These are phyloP conservation scores for Seladonia tumulorum DNA, from an alignment of 2,888 invertebrate species.

Conservation along the genomic window DNA sequence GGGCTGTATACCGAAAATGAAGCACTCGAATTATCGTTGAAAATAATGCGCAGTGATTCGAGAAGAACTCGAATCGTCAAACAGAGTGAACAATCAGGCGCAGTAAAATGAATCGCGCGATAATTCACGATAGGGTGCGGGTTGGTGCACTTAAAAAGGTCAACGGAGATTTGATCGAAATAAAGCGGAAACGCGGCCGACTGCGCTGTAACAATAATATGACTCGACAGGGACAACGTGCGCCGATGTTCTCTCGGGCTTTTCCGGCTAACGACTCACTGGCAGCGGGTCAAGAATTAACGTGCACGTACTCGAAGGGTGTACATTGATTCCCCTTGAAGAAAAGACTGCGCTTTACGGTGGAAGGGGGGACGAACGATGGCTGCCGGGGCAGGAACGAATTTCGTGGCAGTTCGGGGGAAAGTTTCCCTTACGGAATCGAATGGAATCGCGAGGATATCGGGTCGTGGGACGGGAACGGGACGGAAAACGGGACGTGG, in stretches of 20 bases:
- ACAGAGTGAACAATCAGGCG: not conserved
- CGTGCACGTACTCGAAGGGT: not conserved
- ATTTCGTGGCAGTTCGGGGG: not conserved
- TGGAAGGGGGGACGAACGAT: not conserved
- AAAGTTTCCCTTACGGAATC: not conserved
- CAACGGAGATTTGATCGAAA: not conserved
- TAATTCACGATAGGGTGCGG: not conserved
- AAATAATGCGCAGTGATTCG: not conserved
- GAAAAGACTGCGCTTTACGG: not conserved
- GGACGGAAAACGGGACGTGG: not conserved
- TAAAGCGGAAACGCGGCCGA: not conserved
- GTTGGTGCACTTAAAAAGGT: not conserved
- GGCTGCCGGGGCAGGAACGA: not conserved
- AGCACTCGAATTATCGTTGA: not conserved
- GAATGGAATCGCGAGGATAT: not conserved
- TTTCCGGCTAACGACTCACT: constrained; percentile 4
- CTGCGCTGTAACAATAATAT: constrained; percentile 3
- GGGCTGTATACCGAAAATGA: not conserved
- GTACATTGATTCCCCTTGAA: constrained; percentile 13
- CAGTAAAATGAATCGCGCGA: not conserved
- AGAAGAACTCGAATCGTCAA: not conserved
- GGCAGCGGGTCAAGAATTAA: constrained; percentile 4
- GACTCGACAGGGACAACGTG: not conserved
- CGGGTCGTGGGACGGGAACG: not conserved
- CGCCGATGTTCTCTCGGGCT: not conserved